A percentile compares a stretch with the other conserved stretches of the same genome.
These are phyloP conservation scores for Chiloscyllium plagiosum DNA, from an alignment of 2,113 vertebrate species.

Conservation along the genomic window DNA sequence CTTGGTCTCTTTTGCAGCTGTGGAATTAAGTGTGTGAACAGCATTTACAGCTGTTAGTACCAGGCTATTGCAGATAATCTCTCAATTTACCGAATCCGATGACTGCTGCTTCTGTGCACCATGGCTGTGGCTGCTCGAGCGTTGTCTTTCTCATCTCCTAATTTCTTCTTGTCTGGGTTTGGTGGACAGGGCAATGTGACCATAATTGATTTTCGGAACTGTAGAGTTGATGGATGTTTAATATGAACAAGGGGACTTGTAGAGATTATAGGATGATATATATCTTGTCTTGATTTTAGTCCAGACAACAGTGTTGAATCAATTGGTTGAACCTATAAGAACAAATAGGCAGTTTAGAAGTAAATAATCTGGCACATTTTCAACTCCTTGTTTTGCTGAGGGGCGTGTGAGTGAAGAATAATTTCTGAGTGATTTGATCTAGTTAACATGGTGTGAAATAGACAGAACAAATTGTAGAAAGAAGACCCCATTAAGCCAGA, in stretches of 20 bases:
- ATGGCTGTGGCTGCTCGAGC: slow-evolving; percentile 43
- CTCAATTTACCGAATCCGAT: slow-evolving; percentile 47
- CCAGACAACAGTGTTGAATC: slow-evolving; percentile 61
- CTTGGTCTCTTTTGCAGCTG: neutral
- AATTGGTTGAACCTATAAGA: slow-evolving; percentile 67
- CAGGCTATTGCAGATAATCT: neutral
- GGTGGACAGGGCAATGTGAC: slow-evolving; percentile 68
- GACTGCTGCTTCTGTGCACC: slow-evolving; percentile 41
- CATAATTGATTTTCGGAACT: slow-evolving; percentile 59
- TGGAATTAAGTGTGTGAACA: neutral
- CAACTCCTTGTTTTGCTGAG: neutral
- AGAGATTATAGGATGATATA: slow-evolving; percentile 56
- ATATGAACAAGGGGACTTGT: slow-evolving; percentile 67
- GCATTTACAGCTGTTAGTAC: neutral
- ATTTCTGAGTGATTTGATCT: neutral
- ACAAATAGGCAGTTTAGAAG: neutral
- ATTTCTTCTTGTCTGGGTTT: slow-evolving; percentile 58
- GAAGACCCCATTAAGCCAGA: neutral
- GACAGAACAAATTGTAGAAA: neutral
- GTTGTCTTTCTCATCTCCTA: slow-evolving; percentile 46
- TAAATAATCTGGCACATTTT: neutral
- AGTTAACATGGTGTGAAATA: neutral
- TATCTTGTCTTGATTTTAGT: slow-evolving; percentile 62
- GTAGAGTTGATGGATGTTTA: slow-evolving; percentile 61
- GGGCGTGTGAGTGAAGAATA: neutral